Conservation (phyloP, 2,797 vertebrate species). For the Salarias fasciatus region DNA sequence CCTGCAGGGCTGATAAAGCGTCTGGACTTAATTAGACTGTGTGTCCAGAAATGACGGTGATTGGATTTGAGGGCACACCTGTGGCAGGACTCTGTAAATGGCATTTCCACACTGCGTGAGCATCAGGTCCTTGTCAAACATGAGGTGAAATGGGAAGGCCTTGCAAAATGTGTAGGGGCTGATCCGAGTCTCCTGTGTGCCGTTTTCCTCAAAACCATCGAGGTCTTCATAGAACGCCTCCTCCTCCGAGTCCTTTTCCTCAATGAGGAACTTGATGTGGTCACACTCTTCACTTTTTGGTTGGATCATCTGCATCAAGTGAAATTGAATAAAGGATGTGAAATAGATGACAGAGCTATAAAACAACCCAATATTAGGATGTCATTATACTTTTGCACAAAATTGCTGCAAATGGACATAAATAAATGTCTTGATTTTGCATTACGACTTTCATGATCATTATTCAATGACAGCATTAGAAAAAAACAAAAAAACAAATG, state of each 20-base stretch:
- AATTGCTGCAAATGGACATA: too few species aligned
- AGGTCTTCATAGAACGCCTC: constrained; percentile 97
- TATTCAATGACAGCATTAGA: too few species aligned
- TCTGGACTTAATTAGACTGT: constrained; percentile 1
- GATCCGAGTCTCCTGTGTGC: constrained; percentile 98
- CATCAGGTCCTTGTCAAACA: constrained; percentile 96
- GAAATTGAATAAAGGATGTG: background rate
- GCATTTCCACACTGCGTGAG: constrained; percentile 98
- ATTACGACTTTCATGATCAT: too few species aligned
- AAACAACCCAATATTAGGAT: too few species aligned
- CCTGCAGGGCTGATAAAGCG: background rate
- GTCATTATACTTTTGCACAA: too few species aligned
- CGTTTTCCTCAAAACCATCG: constrained; percentile 97
- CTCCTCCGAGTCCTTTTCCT: constrained; percentile 97
- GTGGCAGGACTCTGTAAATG: constrained; percentile 96
- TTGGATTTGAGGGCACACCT: constrained; percentile 79
- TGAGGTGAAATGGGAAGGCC: constrained; percentile 98
- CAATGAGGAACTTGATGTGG: constrained; percentile 98
- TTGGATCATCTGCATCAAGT: constrained; percentile 89
- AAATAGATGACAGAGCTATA: background rate
- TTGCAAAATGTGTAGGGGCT: constrained; percentile 99
- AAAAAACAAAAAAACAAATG: too few species aligned
- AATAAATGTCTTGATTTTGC: too few species aligned
- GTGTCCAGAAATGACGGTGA: background rate
- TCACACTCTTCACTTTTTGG: constrained; percentile 97